Base-by-base conservation (phyloP, 2,888 invertebrate genomes). In the Oscheius myriophilus region DNA sequence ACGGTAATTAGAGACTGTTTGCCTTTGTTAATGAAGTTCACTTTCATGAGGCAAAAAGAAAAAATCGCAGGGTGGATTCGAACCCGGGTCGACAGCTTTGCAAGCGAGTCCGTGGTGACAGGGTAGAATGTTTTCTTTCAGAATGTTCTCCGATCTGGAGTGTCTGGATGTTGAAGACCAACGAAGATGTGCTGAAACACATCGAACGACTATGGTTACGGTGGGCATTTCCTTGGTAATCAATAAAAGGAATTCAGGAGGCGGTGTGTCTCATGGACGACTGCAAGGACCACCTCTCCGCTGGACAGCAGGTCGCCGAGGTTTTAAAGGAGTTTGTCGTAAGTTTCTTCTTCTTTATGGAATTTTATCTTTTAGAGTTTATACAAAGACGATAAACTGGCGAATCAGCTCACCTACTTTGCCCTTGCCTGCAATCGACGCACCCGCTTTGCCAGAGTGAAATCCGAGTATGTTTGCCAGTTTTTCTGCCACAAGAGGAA, bases 341-440 rank as follows among this genome's bases (percentile, higher is more conserved):
- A 1, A 52, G 39, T 52, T 52, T 52, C 16, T 33, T 33, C 45
- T 3, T 45, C 12, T 45, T 45, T 45, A 45, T 4, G 9, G 18
- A 18, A 49, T 18, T n/a, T 3, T 49, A 21, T 49, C n/a, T 62
- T n/a, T 62, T 52, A 63, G 63, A 21, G 26, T 25, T 21, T 16
- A 11, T 63, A 63, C 25, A 39, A 39, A 14, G 43, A 21, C 16
- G 14, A 25, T 25, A 41, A 43, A 39, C 18, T 52, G 25, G 63
- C 52, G 3, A 52, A 63, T n/a, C 63, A 63, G 52, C 23, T 63
- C 26, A 63, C 53, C 14, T 63, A 63, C 25, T 53, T 63, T 14
- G 63, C 42, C 18, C 51, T 53, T 42, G 42, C 52, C 18, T 63
- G 63, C 52, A 51, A 63, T 41, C 25, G 53, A 42, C 14, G 43